Base-by-base conservation (phyloP, 2,113 vertebrate species). In the Perccottus glenii region DNA sequence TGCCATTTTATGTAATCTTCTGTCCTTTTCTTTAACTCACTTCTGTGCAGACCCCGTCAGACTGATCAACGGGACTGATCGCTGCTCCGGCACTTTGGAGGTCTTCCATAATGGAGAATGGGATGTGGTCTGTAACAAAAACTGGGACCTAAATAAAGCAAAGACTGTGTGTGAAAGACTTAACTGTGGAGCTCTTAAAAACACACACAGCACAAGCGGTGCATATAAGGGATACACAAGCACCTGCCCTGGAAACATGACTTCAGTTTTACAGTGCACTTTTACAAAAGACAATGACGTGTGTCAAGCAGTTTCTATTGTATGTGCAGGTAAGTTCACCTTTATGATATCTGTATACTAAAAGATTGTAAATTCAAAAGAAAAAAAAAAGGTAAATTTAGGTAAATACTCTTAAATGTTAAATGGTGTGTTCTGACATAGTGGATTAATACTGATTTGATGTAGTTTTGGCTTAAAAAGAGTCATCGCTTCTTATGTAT, bases 81-180 rank as follows among this genome's bases (percentile, higher is more conserved):
- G 75, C 0, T 90, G 88, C 19, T 70, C 27, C 0, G 88, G 88
- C 48, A 67, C 70, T 59, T 63, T 90, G 60, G 78, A 89, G n/a
- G 2, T 78, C 38, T 61, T 2, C 48, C 15, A 44, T 0, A 2
- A 60, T 0, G 43, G 35, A 0, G 65, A 74, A 8, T 61, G 70
- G 4, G 3, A 58, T 0, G 73, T 85, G 48, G 1, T 84, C 27
- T 90, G 88, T 49, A 19, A 0, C 12, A 84, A 86, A 68, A 48
- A 84, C 0, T 65, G 27, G 33, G 0, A 0, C 38, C 3, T 6
- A 45, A 2, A 4, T 0, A 0, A 36, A 0, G 0, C 0, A 36
- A 38, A n/a, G 12, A n/a, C 3, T 9, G 6, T 55, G 14, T 55
- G 52, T 15, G 7, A 55, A 9, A 6, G n/a, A 55, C 52, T 55